A percentile compares a stretch with the other conserved stretches of the same genome.
phyloP scores from a whole-genome alignment of 2,888 invertebrate species.

The Drosophila sordidula region DNA sequence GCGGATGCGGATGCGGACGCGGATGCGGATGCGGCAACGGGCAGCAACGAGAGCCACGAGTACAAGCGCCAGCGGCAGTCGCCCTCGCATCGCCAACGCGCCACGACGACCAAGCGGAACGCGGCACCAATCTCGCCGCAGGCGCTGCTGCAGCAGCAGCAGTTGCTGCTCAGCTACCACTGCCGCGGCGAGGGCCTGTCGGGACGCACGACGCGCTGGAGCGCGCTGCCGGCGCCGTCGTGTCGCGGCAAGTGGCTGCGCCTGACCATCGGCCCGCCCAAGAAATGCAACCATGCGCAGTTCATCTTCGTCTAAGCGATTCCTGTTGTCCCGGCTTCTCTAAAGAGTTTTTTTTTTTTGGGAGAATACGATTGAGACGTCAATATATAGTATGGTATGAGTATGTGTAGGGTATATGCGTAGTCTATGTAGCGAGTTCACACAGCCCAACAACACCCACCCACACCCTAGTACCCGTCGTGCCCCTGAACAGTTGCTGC shows the following conservation, averaged over 20 bases:
- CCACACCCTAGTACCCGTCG: not conserved
- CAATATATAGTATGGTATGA: slow-evolving; percentile 37
- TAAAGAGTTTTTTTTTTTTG: slow-evolving; percentile 19
- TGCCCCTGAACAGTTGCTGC: slow-evolving; percentile 18
- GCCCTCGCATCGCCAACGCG: slow-evolving; percentile 35
- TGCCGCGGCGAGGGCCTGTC: slow-evolving; percentile 94
- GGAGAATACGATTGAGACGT: slow-evolving; percentile 27
- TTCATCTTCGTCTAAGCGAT: slow-evolving; percentile 84
- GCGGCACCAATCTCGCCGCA: slow-evolving; percentile 58
- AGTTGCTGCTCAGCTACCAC: slow-evolving; percentile 73
- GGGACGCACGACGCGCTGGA: slow-evolving; percentile 92
- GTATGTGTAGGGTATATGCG: slow-evolving; percentile 54
- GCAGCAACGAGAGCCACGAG: slow-evolving; percentile 70
- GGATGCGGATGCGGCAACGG: slow-evolving; percentile 22
- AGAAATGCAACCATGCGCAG: slow-evolving; percentile 84
- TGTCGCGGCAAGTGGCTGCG: slow-evolving; percentile 96
- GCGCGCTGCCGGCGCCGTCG: slow-evolving; percentile 93
- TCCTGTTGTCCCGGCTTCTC: no score
- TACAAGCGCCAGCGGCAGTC: slow-evolving; percentile 60
- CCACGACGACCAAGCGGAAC: slow-evolving; percentile 44
- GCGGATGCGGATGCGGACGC: slow-evolving; percentile 4
- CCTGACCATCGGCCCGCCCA: slow-evolving; percentile 85
- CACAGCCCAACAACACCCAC: not conserved
- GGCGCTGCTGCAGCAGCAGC: slow-evolving; percentile 34
- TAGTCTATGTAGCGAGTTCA: slow-evolving; percentile 58